A percentile compares a stretch with the other conserved stretches of the same genome.
phyloP scores from a whole-genome alignment of 2,113 vertebrate genomes.

The Nerophis ophidion region DNA sequence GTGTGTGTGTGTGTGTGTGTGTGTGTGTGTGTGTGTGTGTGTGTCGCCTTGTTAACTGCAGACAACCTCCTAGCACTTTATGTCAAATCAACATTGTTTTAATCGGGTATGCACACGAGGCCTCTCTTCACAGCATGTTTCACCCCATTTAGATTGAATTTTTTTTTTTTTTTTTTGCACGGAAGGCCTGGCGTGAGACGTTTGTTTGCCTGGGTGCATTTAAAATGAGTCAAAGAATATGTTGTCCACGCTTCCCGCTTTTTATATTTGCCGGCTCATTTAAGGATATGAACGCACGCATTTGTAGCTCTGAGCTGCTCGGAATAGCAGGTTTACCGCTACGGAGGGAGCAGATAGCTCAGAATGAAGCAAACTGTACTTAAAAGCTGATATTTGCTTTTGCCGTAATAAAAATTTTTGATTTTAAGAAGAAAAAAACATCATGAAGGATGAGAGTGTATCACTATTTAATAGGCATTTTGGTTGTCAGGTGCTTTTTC shows the following conservation, averaged over 20 bases:
- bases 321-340: neutral
- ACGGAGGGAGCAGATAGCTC: neutral
- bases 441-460: neutral
- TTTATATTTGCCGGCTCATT: conserved; percentile 5
- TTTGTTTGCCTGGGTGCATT: conserved; percentile 4
- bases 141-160: neutral
- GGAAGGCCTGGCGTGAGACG: neutral
- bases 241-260: neutral
- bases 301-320: neutral
- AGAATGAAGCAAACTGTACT: neutral
- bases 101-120: conserved; percentile 1
- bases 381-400: no score
- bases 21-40: neutral
- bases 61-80: conserved; percentile 4
- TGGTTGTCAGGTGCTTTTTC: neutral
- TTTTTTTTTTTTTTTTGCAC: neutral
- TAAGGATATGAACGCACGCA: neutral
- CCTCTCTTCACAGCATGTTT: conserved; percentile 1
- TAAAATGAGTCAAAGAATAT: conserved; percentile 10
- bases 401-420: neutral
- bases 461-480: neutral
- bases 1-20: no score
- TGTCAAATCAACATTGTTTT: conserved; percentile 13
- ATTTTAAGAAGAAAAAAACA: neutral
- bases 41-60: conserved; percentile 8